Conservation (phyloP, 2,888 invertebrate species). For the Lasioglossum zephyrum region DNA sequence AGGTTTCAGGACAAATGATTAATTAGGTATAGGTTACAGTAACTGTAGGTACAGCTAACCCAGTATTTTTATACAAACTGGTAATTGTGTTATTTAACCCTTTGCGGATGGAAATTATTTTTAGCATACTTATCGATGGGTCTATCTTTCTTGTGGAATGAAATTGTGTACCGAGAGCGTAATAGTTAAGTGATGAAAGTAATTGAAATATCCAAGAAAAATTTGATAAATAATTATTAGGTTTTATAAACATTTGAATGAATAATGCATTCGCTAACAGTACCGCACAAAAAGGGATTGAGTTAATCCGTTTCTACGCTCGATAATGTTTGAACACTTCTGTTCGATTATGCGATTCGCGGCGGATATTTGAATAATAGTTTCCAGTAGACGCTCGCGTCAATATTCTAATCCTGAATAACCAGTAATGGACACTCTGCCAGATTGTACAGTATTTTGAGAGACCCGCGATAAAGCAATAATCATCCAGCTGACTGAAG, state of each 20-base stretch:
- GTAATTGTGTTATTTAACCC: too few relatives aligned
- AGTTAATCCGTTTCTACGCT: background rate
- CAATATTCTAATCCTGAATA: constrained; percentile 4
- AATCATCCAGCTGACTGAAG: constrained; percentile 3
- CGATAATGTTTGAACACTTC: background rate
- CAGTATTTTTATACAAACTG: too few relatives aligned
- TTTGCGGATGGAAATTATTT: too few relatives aligned
- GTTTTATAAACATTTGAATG: background rate
- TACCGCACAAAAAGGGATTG: background rate
- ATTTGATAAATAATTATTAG: background rate
- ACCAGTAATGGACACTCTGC: constrained; percentile 2
- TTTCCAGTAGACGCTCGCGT: background rate
- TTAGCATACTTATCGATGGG: too few relatives aligned
- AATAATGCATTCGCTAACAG: background rate
- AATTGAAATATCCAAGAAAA: background rate
- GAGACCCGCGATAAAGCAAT: background rate
- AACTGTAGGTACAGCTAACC: too few relatives aligned
- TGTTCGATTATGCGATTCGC: background rate
- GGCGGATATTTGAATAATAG: background rate
- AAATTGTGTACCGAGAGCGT: too few relatives aligned
- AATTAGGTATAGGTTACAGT: too few relatives aligned
- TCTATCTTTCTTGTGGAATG: too few relatives aligned
- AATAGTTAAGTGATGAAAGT: background rate
- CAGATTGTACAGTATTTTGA: background rate
- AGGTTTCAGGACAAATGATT: too few relatives aligned